Percentiles rank a stretch among this genome's conserved stretches.
phyloP scores from a whole-genome alignment of 2,797 vertebrate species.

The Enteromius afrohamiltoni region DNA sequence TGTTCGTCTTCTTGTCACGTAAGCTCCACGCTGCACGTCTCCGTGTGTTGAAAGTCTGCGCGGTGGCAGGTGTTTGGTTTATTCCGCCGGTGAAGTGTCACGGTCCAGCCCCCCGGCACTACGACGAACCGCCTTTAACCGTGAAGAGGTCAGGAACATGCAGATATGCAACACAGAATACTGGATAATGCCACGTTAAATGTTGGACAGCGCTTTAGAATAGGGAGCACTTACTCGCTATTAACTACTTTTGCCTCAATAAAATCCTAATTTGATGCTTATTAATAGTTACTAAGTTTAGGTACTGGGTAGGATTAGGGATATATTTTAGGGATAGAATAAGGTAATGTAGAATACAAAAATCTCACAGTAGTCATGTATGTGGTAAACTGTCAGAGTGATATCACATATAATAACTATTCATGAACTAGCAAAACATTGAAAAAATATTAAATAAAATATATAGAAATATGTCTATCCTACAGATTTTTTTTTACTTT shows the following conservation, averaged over 20 bases:
- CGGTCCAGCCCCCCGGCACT: constrained; percentile 34
- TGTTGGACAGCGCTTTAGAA: not conserved
- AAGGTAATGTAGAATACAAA: not conserved
- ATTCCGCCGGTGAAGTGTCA: constrained; percentile 31
- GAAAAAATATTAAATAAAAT: not conserved
- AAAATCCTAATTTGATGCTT: no score
- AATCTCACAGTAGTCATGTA: not conserved
- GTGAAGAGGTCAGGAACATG: not conserved
- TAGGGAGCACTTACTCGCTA: no score
- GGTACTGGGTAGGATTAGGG: no score
- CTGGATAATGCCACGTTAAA: not conserved
- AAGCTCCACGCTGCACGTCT: constrained; percentile 24
- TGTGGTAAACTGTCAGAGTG: not conserved
- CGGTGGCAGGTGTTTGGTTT: constrained; percentile 56
- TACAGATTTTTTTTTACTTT: no score
- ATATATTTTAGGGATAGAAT: no score
- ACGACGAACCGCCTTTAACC: not conserved
- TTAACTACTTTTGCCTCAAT: no score
- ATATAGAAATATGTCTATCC: no score
- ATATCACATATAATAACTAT: not conserved
- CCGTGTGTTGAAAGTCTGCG: constrained; percentile 22
- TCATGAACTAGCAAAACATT: not conserved
- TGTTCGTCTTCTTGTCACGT: constrained; percentile 40
- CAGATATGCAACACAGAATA: not conserved
- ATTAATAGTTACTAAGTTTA: no score